Conservation (phyloP, 1,140 invertebrate genomes). For the Bombus waltoni region DNA sequence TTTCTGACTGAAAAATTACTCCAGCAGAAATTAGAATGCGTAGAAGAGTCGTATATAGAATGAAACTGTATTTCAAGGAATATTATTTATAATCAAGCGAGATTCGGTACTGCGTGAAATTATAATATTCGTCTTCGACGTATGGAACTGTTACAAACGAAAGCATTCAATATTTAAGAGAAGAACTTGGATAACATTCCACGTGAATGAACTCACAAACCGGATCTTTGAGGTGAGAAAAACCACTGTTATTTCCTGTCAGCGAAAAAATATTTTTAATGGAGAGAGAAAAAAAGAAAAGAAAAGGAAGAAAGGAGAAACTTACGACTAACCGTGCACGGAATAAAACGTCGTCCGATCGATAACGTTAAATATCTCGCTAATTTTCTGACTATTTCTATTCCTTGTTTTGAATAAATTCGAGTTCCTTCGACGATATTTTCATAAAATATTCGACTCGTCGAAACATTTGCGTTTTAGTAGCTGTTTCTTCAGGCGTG, state of each 20-base stretch:
- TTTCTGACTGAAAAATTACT: not conserved
- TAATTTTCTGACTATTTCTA: not conserved
- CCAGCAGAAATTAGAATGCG: not conserved
- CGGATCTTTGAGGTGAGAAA: conserved; percentile 11
- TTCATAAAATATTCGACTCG: not conserved
- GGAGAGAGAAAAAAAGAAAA: not conserved
- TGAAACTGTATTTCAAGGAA: not conserved
- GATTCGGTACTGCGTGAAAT: not conserved
- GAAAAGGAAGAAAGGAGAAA: no score
- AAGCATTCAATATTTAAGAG: conserved; percentile 5
- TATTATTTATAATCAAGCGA: not conserved
- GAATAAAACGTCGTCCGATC: not conserved
- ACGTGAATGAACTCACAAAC: conserved; percentile 31
- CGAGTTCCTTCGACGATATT: not conserved
- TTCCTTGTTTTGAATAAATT: not conserved
- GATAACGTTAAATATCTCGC: not conserved
- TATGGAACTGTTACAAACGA: not conserved
- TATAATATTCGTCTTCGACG: not conserved
- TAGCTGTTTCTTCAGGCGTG: not conserved
- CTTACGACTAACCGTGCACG: no score
- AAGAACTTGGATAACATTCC: conserved; percentile 3
- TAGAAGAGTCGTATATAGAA: no score
- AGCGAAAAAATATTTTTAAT: not conserved
- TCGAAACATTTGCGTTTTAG: not conserved
- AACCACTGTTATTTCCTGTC: conserved; percentile 21